phyloP scores from a whole-genome alignment of 1,140 invertebrate genomes.

The Lordiphosa clarofinis region DNA sequence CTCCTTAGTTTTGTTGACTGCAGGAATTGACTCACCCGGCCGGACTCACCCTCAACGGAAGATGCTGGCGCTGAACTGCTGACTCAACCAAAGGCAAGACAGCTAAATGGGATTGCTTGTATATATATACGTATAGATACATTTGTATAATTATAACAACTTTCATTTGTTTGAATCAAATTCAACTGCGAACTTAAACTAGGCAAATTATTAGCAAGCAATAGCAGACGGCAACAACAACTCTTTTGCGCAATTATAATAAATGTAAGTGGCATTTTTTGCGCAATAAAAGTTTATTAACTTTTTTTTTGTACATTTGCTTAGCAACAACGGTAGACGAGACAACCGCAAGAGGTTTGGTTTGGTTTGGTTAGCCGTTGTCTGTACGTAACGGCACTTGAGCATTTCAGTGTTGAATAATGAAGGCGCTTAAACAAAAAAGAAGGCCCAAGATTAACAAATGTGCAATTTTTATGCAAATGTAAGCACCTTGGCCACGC shows the following conservation, averaged over 20 bases:
- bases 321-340: conserved; percentile 40
- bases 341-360: conserved; percentile 64
- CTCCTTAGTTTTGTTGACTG: not conserved
- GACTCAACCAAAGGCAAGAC: conserved; percentile 17
- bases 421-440: conserved; percentile 50
- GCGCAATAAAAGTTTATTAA: conserved; percentile 75
- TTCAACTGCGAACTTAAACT: conserved; percentile 8
- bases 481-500: conserved; percentile 34
- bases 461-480: conserved; percentile 63
- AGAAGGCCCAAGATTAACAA: conserved; percentile 51
- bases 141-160: conserved; percentile 11
- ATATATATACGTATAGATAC: no score
- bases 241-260: conserved; percentile 57
- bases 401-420: conserved; percentile 71
- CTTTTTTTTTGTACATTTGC: conserved; percentile 69
- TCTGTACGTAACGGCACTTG: conserved; percentile 61
- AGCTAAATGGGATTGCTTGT: not conserved
- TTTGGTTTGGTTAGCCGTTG: conserved; percentile 29
- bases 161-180: conserved; percentile 40
- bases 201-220: conserved; percentile 47
- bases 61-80: conserved; percentile 21
- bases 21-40: conserved; percentile 16
- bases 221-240: conserved; percentile 27
- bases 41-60: conserved; percentile 32
- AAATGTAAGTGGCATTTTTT: conserved; percentile 63